Conservation (phyloP, 2,797 vertebrate species). For the Acropternis orthonyx region DNA sequence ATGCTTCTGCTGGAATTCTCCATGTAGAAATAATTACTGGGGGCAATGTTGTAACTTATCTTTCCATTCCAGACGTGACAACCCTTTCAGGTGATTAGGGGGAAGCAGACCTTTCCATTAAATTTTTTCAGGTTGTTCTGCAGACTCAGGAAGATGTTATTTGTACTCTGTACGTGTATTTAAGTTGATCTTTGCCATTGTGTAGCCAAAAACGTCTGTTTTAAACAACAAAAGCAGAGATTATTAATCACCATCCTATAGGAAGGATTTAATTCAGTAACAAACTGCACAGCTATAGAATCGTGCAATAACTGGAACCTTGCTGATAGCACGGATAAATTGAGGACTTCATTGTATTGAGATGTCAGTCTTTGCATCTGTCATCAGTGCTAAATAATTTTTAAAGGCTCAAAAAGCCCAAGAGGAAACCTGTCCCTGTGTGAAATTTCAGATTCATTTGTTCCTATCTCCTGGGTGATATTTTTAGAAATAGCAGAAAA, state of each 20-base stretch:
- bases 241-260: conserved; percentile 21
- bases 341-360: not conserved
- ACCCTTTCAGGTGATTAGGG: conserved; percentile 2
- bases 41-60: conserved; percentile 33
- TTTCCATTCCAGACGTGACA: conserved; percentile 39
- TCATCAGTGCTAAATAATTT: conserved; percentile 9
- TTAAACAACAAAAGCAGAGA: conserved; percentile 26
- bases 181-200: conserved; percentile 26
- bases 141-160: not conserved
- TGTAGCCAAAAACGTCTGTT: conserved; percentile 10
- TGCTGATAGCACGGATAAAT: conserved; percentile 10
- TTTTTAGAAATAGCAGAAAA: conserved; percentile 23
- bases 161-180: conserved; percentile 27
- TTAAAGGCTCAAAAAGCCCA: conserved; percentile 34
- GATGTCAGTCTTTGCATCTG: conserved; percentile 26
- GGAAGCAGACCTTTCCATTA: not conserved
- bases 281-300: not conserved
- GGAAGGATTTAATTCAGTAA: conserved; percentile 36
- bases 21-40: conserved; percentile 25
- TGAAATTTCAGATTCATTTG: not conserved
- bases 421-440: not conserved
- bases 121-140: conserved; percentile 24
- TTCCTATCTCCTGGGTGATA: not conserved
- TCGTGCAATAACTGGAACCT: not conserved
- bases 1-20: conserved; percentile 33